These are phyloP conservation scores for Meles meles DNA, from an alignment of 2,113 vertebrate genomes.

Conservation along the genomic window DNA sequence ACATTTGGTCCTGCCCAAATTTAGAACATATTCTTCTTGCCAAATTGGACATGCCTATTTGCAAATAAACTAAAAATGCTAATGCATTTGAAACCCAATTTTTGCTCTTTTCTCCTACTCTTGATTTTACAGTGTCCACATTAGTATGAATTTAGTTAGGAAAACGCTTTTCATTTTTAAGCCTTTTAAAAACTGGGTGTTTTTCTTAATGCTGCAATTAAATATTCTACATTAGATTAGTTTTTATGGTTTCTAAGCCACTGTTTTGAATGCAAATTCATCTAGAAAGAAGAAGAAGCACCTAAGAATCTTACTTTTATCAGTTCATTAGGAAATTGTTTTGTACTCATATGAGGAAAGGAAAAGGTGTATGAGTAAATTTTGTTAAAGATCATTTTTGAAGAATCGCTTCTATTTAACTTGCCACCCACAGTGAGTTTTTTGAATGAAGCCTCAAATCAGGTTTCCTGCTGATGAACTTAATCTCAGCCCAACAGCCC, in stretches of 20 bases:
- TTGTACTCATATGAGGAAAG: not conserved
- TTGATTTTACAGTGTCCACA: constrained; percentile 15
- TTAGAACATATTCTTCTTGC: not conserved
- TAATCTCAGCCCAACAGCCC: not conserved
- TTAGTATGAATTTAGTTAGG: not conserved
- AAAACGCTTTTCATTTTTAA: not conserved
- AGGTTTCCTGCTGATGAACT: not conserved
- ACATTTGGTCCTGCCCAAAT: not conserved
- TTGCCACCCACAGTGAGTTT: not conserved
- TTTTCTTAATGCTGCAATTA: not conserved
- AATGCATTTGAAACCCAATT: constrained; percentile 1
- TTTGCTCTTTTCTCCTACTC: not conserved
- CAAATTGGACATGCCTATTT: constrained; percentile 32
- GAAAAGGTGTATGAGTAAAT: not conserved
- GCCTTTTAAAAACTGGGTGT: not conserved
- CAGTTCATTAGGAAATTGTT: not conserved
- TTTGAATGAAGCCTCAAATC: not conserved
- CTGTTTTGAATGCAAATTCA: not conserved
- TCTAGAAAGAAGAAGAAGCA: not conserved
- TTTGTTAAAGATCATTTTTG: not conserved
- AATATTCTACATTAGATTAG: not conserved
- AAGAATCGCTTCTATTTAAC: not conserved
- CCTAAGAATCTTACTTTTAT: not conserved
- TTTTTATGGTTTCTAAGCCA: not conserved
- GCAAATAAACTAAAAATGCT: constrained; percentile 19